Conservation (phyloP, 2,113 vertebrate genomes). For the Rousettus leschenaultii region DNA sequence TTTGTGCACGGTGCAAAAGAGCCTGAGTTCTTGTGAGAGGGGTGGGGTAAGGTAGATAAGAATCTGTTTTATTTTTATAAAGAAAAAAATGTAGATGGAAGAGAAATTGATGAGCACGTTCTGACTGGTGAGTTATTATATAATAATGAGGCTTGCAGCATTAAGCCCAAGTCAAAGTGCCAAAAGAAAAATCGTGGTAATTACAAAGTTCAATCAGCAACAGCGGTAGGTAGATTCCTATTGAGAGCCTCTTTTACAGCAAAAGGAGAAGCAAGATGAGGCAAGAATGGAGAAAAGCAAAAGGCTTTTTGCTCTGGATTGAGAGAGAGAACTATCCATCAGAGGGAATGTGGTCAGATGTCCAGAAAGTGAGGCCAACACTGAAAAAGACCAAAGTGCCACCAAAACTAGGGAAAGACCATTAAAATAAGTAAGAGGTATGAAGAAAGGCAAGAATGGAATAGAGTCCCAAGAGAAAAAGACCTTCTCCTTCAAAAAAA, state of each 20-base stretch:
- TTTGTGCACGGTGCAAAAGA: not conserved
- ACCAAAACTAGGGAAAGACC: not conserved
- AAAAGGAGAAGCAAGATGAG: slow-evolving; percentile 23
- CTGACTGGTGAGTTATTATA: slow-evolving; percentile 55
- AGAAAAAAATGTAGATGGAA: slow-evolving; percentile 25
- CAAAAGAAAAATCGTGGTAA: slow-evolving; percentile 56
- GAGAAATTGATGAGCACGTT: slow-evolving; percentile 53
- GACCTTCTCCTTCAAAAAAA: not conserved
- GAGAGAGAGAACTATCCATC: not conserved
- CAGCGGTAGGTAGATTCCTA: not conserved
- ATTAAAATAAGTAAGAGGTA: not conserved
- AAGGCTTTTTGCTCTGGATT: not conserved
- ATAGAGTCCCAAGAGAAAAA: not conserved
- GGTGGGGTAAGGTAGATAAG: not conserved
- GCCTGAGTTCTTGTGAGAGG: not conserved
- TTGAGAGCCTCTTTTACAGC: not conserved
- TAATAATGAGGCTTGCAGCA: slow-evolving; percentile 49
- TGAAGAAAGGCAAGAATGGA: too few species aligned
- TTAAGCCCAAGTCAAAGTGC: slow-evolving; percentile 16
- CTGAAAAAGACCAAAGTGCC: not conserved
- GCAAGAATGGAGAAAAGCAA: slow-evolving; percentile 17
- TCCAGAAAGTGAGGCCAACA: not conserved
- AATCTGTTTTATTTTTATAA: slow-evolving; percentile 31
- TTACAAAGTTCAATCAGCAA: not conserved
- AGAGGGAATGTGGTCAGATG: not conserved